Percentiles rank a stretch among this genome's conserved stretches.
Evolutionary conservation across 2,888 invertebrate genomes (phyloP).

Genomic region (Zhuqinia jingwanae): DNA sequence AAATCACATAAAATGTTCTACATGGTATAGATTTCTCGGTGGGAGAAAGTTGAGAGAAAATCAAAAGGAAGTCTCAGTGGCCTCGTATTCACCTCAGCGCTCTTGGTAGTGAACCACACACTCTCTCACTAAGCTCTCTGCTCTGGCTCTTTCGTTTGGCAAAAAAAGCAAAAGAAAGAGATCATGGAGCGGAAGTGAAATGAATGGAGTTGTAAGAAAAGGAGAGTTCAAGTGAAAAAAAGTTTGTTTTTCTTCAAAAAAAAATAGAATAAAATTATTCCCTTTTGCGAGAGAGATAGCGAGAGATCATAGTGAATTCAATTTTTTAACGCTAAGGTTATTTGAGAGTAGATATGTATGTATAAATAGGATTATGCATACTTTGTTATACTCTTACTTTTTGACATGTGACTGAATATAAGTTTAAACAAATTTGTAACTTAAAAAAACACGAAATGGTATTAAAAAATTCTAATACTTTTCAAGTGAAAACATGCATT

Average conservation of each 20-base stretch:
- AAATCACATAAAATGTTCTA: not conserved
- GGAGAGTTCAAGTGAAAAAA: constrained; percentile 30
- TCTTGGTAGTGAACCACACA: not conserved
- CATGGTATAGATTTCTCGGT: not conserved
- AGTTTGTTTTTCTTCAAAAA: constrained; percentile 21
- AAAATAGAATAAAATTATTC: constrained; percentile 4
- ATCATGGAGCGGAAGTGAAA: constrained; percentile 47
- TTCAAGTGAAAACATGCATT: too few species aligned
- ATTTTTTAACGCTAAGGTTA: constrained; percentile 41
- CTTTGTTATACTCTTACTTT: not conserved
- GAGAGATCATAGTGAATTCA: constrained; percentile 22
- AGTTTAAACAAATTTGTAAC: too few species aligned
- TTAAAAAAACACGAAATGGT: too few species aligned
- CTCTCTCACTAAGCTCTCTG: not conserved
- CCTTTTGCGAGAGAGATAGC: not conserved
- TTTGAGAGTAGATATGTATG: too few species aligned
- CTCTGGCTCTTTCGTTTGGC: not conserved
- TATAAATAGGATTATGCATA: too few species aligned
- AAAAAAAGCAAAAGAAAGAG: constrained; percentile 33
- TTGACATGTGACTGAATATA: constrained; percentile 7
- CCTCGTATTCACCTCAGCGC: constrained; percentile 20
- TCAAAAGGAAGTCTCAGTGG: constrained; percentile 39
- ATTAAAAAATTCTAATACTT: too few species aligned
- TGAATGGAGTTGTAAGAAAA: constrained; percentile 2
- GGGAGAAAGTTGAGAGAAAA: not conserved